A percentile compares a stretch with the other conserved stretches of the same genome.
Conservation (phyloP, 2,888 invertebrate species). For the Cataglyphis rosenhaueri region DNA sequence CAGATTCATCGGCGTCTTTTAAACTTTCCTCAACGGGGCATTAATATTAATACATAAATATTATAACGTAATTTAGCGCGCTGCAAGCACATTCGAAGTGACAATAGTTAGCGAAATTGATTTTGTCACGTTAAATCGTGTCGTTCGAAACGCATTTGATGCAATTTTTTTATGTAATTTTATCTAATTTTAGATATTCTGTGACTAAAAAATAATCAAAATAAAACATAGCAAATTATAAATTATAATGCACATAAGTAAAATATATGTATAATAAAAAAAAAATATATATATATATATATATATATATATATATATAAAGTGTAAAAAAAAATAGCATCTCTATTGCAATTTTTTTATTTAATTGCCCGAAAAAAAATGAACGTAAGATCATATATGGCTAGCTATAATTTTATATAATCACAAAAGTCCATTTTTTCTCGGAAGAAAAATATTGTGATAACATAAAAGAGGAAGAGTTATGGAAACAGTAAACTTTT, state of each 20-base stretch:
- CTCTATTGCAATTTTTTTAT: background rate
- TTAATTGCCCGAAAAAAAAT: background rate
- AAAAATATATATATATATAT: background rate
- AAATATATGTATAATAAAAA: background rate
- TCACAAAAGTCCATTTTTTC: no score
- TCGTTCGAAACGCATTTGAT: background rate
- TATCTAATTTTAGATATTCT: background rate
- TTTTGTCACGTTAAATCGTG: background rate
- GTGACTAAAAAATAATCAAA: background rate
- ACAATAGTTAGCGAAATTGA: background rate
- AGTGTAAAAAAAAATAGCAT: background rate
- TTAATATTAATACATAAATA: slow-evolving; percentile 44
- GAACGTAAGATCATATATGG: no score
- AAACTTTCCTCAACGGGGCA: slow-evolving; percentile 9
- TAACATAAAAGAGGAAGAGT: background rate
- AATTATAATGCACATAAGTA: background rate
- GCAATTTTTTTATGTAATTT: background rate
- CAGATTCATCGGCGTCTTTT: slow-evolving; percentile 20
- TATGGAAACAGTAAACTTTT: background rate
- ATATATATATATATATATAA: background rate
- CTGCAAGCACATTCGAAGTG: background rate
- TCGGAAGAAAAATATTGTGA: background rate
- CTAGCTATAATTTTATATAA: no score
- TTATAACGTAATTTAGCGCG: slow-evolving; percentile 13
- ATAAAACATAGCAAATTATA: background rate